Evolutionary conservation across 30 jellyfish, hydroid and myxozoan species (phyloP).

Genomic region (Euphysa ruthae): DNA sequence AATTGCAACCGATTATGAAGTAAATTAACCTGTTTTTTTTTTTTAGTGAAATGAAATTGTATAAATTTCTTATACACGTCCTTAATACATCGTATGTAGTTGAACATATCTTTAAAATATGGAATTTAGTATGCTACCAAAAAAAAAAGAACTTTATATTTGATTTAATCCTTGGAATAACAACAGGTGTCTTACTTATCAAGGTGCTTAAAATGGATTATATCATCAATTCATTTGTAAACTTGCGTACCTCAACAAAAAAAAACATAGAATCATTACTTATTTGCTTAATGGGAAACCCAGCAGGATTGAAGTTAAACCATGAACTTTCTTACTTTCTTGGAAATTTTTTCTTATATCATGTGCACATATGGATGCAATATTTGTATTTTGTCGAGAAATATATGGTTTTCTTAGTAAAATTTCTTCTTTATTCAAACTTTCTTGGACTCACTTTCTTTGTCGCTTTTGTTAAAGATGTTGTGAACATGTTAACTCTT

Average conservation of each 20-base stretch:
- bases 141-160: neutral
- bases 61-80: neutral
- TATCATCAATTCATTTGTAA: neutral
- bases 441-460: constrained; percentile 55
- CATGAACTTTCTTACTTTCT: constrained; percentile 65
- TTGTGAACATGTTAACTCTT: constrained; percentile 43
- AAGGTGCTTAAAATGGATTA: neutral
- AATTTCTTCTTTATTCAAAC: constrained; percentile 25
- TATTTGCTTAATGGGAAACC: constrained; percentile 88
- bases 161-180: constrained; percentile 18
- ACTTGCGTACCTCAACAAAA: constrained; percentile 12
- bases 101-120: neutral
- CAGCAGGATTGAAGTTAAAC: constrained; percentile 88
- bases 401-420: constrained; percentile 19
- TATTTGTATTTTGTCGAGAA: constrained; percentile 49
- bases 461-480: constrained; percentile 60
- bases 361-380: constrained; percentile 73
- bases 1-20: no score
- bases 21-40: no score
- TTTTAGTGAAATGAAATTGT: constrained; percentile 6
- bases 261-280: constrained; percentile 23
- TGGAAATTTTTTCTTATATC: constrained; percentile 69
- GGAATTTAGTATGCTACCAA: neutral
- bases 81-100: neutral
- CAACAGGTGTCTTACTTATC: neutral